Conservation (phyloP, 2,888 invertebrate species). For the Herminia tarsipennalis region DNA sequence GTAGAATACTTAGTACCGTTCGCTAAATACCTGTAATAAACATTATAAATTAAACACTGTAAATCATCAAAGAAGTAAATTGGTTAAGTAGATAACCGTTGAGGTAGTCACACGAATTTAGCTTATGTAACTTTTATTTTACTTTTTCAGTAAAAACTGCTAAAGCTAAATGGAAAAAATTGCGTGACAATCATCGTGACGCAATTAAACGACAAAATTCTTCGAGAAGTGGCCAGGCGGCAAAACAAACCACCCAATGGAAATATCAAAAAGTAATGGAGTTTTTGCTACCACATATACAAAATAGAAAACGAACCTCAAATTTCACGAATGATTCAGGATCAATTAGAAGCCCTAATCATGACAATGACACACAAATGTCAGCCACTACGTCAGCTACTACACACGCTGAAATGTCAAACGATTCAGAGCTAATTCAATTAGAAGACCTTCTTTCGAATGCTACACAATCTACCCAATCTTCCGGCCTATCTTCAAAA, state of each 20-base stretch:
- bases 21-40: slow-evolving; percentile 11
- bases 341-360: too few relatives aligned
- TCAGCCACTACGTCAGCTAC: too few relatives aligned
- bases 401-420: too few relatives aligned
- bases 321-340: too few relatives aligned
- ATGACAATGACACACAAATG: too few relatives aligned
- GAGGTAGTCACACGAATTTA: slow-evolving; percentile 11
- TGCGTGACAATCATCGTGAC: slow-evolving; percentile 15
- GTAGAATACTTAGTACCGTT: slow-evolving; percentile 3
- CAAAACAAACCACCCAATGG: slow-evolving; percentile 8
- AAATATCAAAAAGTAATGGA: slow-evolving; percentile 23
- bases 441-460: too few relatives aligned
- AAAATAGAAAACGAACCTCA: slow-evolving; percentile 22
- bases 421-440: too few relatives aligned
- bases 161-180: slow-evolving; percentile 16
- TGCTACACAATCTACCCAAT: too few relatives aligned
- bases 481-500: too few relatives aligned
- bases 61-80: slow-evolving; percentile 10
- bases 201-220: slow-evolving; percentile 9
- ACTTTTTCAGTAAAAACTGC: slow-evolving; percentile 16
- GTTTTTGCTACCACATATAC: slow-evolving; percentile 24
- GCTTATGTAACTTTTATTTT: slow-evolving; percentile 15
- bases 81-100: slow-evolving; percentile 1
- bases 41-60: slow-evolving; percentile 16
- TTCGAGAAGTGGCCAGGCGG: neutral